These are phyloP conservation scores for Drosophila basisetae DNA, from an alignment of 2,888 invertebrate genomes.

Conservation along the genomic window DNA sequence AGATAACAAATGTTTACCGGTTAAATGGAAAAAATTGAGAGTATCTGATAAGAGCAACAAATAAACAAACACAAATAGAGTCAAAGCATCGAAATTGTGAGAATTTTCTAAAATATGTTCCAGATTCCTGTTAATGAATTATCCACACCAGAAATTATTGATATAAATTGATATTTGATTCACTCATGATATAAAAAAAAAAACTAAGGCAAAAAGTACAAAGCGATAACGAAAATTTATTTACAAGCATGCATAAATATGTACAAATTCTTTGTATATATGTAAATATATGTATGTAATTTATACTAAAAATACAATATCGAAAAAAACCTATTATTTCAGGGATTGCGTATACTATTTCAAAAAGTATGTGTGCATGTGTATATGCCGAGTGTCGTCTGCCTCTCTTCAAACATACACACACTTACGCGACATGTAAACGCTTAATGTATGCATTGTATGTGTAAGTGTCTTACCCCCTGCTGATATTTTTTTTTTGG, in stretches of 20 bases:
- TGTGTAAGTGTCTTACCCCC: slow-evolving; percentile 25
- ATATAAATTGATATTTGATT: background rate
- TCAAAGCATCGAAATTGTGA: slow-evolving; percentile 1
- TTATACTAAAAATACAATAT: background rate
- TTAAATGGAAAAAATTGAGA: background rate
- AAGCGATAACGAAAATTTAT: background rate
- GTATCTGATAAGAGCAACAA: slow-evolving; percentile 1
- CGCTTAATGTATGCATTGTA: slow-evolving; percentile 16
- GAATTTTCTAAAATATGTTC: slow-evolving; percentile 13
- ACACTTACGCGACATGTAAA: background rate
- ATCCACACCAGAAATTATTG: background rate
- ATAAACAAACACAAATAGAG: background rate
- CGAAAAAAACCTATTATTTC: background rate
- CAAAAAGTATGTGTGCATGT: background rate
- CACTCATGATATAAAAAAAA: background rate
- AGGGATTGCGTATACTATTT: background rate
- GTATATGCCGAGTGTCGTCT: background rate
- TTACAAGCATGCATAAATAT: background rate
- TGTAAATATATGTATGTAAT: background rate
- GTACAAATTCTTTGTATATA: no score
- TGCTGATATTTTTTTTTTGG: slow-evolving; percentile 18
- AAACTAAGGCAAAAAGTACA: background rate
- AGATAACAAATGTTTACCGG: slow-evolving; percentile 14
- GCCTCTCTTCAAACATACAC: background rate
- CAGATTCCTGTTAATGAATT: background rate